phyloP scores from a whole-genome alignment of 2,113 vertebrate genomes.

The Nesogale talazaci region DNA sequence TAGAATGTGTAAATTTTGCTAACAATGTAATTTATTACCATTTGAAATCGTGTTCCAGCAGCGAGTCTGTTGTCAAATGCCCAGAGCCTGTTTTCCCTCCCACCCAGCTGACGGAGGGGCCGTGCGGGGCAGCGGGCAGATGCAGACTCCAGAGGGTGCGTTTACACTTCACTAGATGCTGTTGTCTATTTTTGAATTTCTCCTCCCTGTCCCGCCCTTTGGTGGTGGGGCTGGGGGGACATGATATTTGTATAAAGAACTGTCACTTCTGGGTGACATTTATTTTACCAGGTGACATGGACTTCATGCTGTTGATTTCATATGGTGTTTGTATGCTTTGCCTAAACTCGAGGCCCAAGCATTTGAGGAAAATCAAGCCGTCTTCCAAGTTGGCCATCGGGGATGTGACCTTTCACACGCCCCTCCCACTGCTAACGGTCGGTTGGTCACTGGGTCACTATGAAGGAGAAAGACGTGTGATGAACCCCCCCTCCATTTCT shows the following conservation, averaged over 20 bases:
- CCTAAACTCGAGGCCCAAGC: constrained; percentile 53
- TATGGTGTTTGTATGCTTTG: constrained; percentile 52
- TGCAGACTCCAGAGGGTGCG: constrained; percentile 72
- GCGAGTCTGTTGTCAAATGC: constrained; percentile 58
- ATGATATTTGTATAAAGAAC: constrained; percentile 73
- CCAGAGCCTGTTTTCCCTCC: constrained; percentile 76
- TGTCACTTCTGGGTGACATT: constrained; percentile 68
- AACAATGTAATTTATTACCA: constrained; percentile 36
- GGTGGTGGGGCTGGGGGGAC: constrained; percentile 49
- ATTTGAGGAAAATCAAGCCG: constrained; percentile 18
- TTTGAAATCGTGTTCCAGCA: constrained; percentile 57
- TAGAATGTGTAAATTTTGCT: constrained; percentile 63
- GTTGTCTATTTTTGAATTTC: constrained; percentile 79
- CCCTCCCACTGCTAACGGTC: not conserved
- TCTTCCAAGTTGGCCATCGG: constrained; percentile 11
- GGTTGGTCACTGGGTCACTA: not conserved
- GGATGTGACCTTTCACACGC: not conserved
- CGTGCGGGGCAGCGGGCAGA: constrained; percentile 69
- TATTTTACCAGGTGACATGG: constrained; percentile 64
- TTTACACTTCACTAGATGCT: constrained; percentile 78
- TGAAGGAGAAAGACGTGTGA: too few relatives aligned
- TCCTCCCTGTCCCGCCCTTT: constrained; percentile 48
- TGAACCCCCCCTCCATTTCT: too few relatives aligned
- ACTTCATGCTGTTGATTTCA: constrained; percentile 48
- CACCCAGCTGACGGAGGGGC: constrained; percentile 69